phyloP scores from a whole-genome alignment of 2,888 invertebrate genomes.

The Cryptophagus acutangulus region DNA sequence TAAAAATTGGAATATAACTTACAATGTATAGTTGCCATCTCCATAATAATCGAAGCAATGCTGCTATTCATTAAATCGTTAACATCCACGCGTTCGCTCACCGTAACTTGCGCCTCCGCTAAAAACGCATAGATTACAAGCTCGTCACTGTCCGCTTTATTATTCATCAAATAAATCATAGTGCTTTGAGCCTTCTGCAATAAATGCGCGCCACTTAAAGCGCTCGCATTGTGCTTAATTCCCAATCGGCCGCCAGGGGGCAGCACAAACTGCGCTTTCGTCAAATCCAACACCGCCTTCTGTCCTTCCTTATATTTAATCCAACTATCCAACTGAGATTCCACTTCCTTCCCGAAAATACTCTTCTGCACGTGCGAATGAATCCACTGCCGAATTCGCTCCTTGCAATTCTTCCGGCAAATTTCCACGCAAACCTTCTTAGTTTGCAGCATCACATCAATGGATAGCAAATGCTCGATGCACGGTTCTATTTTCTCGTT shows the following conservation, averaged over 20 bases:
- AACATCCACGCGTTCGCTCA: conserved; percentile 39
- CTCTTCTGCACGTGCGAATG: conserved; percentile 47
- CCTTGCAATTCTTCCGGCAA: conserved; percentile 49
- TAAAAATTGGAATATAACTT: no score
- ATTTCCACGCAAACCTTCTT: conserved; percentile 52
- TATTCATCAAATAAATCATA: no score
- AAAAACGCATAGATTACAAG: no score
- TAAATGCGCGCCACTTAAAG: conserved; percentile 34
- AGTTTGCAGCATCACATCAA: conserved; percentile 50
- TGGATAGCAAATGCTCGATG: conserved; percentile 50
- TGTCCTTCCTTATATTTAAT: conserved; percentile 13
- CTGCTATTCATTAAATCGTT: no score
- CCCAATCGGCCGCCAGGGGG: conserved; percentile 30
- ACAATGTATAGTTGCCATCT: no score
- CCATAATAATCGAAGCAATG: no score
- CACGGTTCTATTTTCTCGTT: conserved; percentile 33
- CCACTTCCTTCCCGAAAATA: conserved; percentile 44
- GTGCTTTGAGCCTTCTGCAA: no score
- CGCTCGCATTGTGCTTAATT: conserved; percentile 31
- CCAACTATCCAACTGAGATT: conserved; percentile 31
- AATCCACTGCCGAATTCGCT: conserved; percentile 55
- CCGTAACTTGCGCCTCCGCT: conserved; percentile 24
- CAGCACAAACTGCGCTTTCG: conserved; percentile 29
- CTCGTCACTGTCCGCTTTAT: no score
- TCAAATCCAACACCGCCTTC: conserved; percentile 17